Percentiles rank a stretch among this genome's conserved stretches.
These are phyloP conservation scores for Cheiracanthium punctorium DNA, from an alignment of 2,888 invertebrate genomes.

Conservation along the genomic window DNA sequence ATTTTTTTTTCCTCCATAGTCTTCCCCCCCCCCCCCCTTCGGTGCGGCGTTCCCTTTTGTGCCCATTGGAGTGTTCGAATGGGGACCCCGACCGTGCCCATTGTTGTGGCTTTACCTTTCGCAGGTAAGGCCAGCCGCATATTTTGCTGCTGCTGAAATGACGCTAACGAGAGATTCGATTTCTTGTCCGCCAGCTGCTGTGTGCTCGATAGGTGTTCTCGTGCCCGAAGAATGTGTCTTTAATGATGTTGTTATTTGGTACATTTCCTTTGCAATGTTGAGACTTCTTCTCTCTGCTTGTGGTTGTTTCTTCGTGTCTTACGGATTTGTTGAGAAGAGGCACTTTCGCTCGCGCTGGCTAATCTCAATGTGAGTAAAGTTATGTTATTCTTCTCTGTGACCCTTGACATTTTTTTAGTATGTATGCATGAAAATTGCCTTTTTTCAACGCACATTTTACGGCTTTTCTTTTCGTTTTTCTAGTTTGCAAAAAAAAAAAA, in stretches of 20 bases:
- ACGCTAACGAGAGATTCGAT: conserved; percentile 64
- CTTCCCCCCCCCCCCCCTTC: background rate
- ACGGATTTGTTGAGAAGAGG: no score
- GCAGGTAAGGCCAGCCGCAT: conserved; percentile 14
- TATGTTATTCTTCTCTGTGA: no score
- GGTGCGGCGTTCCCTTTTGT: conserved; percentile 41
- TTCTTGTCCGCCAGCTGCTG: conserved; percentile 64
- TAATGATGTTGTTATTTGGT: background rate
- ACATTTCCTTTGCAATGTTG: background rate
- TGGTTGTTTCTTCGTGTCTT: no score
- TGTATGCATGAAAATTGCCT: no score
- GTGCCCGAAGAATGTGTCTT: background rate
- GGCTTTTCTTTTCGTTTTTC: no score
- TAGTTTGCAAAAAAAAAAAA: no score
- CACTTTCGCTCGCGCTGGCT: no score
- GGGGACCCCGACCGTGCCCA: conserved; percentile 7
- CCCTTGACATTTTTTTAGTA: no score
- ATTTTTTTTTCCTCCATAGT: background rate
- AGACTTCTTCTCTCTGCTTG: no score
- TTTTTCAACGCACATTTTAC: no score
- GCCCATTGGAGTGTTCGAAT: conserved; percentile 21
- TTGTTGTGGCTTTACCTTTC: conserved; percentile 46
- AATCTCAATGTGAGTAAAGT: no score
- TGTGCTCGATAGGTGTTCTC: conserved; percentile 40
- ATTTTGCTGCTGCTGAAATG: conserved; percentile 37